Percentiles rank a stretch among this genome's conserved stretches.
phyloP scores from a whole-genome alignment of 2,888 invertebrate genomes.

The Bhutanitis thaidina region DNA sequence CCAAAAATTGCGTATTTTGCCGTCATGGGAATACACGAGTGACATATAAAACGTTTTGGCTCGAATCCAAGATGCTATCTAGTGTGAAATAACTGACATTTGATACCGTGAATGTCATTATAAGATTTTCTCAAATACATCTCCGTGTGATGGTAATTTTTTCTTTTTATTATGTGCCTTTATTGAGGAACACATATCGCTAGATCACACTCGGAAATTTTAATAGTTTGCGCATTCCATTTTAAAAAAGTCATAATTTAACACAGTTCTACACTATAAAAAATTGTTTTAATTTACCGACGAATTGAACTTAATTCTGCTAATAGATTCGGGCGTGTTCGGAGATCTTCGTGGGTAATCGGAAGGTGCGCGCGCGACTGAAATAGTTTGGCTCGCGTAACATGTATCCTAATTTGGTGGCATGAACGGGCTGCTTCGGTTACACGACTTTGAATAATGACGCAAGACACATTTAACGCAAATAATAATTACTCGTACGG shows the following conservation, averaged over 20 bases:
- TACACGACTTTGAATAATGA: conserved; percentile 49
- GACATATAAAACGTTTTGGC: conserved; percentile 63
- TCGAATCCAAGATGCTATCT: conserved; percentile 43
- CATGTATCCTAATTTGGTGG: conserved; percentile 81
- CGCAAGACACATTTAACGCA: conserved; percentile 28
- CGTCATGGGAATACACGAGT: conserved; percentile 40
- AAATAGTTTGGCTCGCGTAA: conserved; percentile 63
- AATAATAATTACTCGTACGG: too few species aligned
- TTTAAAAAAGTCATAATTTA: not conserved
- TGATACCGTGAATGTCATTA: conserved; percentile 49
- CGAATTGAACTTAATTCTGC: not conserved
- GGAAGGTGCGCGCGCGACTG: conserved; percentile 57
- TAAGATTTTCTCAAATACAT: conserved; percentile 22
- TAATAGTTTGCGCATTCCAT: not conserved
- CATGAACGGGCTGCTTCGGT: conserved; percentile 48
- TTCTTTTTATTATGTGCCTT: not conserved
- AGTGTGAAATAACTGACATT: conserved; percentile 52
- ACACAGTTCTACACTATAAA: too few species aligned
- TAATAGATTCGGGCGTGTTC: conserved; percentile 41
- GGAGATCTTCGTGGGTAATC: conserved; percentile 42
- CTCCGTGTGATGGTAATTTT: not conserved
- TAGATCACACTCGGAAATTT: too few species aligned
- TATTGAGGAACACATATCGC: not conserved
- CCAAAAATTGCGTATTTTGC: conserved; percentile 54
- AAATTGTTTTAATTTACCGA: too few species aligned